These are phyloP conservation scores for Cotesia vestalis DNA, from an alignment of 1,140 invertebrate species.

Conservation along the genomic window DNA sequence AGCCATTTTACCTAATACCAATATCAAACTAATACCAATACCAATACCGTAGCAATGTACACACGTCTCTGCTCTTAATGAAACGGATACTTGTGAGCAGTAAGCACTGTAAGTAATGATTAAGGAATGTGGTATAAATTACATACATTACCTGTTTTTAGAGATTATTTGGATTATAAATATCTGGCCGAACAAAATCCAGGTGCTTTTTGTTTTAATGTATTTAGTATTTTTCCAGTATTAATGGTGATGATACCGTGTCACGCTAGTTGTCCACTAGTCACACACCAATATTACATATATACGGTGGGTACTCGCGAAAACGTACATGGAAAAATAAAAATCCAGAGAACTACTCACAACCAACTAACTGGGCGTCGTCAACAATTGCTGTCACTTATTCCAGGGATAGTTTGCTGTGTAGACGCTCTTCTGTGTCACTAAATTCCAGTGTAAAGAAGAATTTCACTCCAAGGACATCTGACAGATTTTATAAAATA, in stretches of 20 bases:
- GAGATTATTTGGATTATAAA: too few species aligned
- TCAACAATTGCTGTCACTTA: slow-evolving; percentile 49
- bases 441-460: too few species aligned
- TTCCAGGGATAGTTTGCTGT: neutral
- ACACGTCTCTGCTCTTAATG: neutral
- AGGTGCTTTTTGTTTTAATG: too few species aligned
- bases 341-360: slow-evolving; percentile 50
- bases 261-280: too few species aligned
- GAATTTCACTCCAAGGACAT: too few species aligned
- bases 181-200: too few species aligned
- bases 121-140: too few species aligned
- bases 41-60: neutral
- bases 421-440: neutral
- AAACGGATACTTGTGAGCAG: neutral
- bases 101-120: neutral
- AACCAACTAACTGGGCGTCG: slow-evolving; percentile 59
- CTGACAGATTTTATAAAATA: too few species aligned
- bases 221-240: too few species aligned
- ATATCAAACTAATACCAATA: slow-evolving; percentile 11
- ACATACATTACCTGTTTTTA: too few species aligned
- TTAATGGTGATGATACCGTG: too few species aligned
- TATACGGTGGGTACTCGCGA: neutral
- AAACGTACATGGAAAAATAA: slow-evolving; percentile 28
- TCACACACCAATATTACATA: neutral
- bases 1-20: slow-evolving; percentile 55